Base-by-base conservation (phyloP, 2,888 invertebrate species). In the Netelia fuscicornis region DNA sequence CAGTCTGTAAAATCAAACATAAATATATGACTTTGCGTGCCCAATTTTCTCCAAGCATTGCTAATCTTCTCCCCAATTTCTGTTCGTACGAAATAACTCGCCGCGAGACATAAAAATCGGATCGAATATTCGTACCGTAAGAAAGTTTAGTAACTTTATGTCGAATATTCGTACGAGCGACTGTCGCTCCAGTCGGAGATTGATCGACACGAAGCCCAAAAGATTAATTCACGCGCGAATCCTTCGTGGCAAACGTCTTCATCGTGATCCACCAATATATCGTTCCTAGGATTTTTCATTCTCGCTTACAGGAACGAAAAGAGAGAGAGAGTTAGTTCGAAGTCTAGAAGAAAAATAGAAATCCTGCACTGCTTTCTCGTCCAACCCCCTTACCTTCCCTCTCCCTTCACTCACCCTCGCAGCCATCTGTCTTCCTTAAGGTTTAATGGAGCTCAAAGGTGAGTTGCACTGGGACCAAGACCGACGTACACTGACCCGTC, bases 361-460 rank as follows among this genome's bases (percentile, higher is more conserved):
- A 83, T 56, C 37, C 44, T 56, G 62, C 52, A 23, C 67, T 2
- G n/a, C 65, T 67, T 17, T 60, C 76, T 25, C 25, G n/a, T 44
- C 44, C 67, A 30, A 30, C 3, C 5, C 30, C 30, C 3, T 3
- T 30, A 3, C 30, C 30, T 74, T 52, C 48, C 65, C 72, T 42
- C 58, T 72, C 44, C 44, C 71, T 64, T 1, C 37, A n/a, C 20
- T 11, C 64, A 42, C 67, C 30, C 30, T 5, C 3, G 3, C 67
- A 54, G 23, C 67, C 82, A 78, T 83, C 72, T 74, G 72, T 83
- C 82, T 83, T 67, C 52, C 82, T 60, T 77, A 72, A 83, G 60
- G 48, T 58, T 67, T 78, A 78, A 78, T 74, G 82, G 82, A 23
- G 17, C 60, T 71, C 42, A 30, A 52, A 20, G 17, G 58, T 72